These are phyloP conservation scores for Saxicola maurus DNA, from an alignment of 2,797 vertebrate genomes.

Conservation along the genomic window DNA sequence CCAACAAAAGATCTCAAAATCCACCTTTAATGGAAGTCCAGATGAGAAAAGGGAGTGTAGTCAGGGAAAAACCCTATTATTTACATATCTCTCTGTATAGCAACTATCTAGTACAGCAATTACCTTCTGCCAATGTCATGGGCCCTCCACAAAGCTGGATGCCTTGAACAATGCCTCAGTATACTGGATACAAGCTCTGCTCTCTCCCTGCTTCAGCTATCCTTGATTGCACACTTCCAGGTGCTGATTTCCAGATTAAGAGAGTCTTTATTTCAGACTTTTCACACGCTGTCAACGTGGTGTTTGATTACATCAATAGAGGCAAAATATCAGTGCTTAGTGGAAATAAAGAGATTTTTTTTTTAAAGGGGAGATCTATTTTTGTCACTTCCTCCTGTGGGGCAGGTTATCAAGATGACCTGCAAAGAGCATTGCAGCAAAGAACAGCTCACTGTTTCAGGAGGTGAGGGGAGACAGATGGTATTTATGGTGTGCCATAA, in stretches of 20 bases:
- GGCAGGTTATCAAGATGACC: slow-evolving; percentile 52
- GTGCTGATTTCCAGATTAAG: slow-evolving; percentile 60
- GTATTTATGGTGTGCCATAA: slow-evolving; percentile 30
- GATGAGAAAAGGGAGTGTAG: neutral
- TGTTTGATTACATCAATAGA: slow-evolving; percentile 51
- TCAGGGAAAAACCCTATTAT: neutral
- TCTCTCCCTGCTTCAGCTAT: neutral
- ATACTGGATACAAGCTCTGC: neutral
- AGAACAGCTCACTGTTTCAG: neutral
- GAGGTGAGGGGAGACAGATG: neutral
- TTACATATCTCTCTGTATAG: neutral
- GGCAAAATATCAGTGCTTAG: slow-evolving; percentile 27
- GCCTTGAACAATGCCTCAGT: slow-evolving; percentile 28
- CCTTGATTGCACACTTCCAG: slow-evolving; percentile 33
- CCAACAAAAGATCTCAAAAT: neutral
- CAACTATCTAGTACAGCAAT: neutral
- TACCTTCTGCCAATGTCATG: neutral
- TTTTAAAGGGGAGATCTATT: slow-evolving; percentile 31
- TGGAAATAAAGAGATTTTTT: slow-evolving; percentile 51
- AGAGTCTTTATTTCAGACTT: slow-evolving; percentile 54
- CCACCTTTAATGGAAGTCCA: neutral
- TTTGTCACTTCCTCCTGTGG: slow-evolving; percentile 29
- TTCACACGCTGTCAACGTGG: slow-evolving; percentile 41
- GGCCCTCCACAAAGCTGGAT: neutral
- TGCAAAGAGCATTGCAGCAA: neutral